A percentile compares a stretch with the other conserved stretches of the same genome.
Evolutionary conservation across 2,113 vertebrate genomes (phyloP).

Genomic region (Ceyx melanurus): DNA sequence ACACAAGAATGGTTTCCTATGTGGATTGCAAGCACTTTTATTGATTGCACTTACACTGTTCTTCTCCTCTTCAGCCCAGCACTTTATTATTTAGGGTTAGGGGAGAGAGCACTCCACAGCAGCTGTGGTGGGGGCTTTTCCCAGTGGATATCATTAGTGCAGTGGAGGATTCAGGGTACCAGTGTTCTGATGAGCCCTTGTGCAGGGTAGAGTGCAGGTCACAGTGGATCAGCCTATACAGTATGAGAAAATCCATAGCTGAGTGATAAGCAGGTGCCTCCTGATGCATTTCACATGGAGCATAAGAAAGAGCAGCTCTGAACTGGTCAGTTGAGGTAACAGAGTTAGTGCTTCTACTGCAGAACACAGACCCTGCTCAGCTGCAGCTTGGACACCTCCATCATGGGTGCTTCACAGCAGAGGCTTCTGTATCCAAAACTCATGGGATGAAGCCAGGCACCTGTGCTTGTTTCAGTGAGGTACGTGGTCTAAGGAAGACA

Average conservation of each 20-base stretch:
- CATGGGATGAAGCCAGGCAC: background rate
- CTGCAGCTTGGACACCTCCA: background rate
- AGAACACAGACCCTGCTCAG: background rate
- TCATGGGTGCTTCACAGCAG: background rate
- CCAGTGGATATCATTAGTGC: background rate
- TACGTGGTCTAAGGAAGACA: background rate
- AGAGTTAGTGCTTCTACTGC: background rate
- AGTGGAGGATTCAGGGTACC: background rate
- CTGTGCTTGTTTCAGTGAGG: background rate
- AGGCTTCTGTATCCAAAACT: background rate
- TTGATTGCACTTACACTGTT: slow-evolving; percentile 74
- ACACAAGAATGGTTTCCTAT: slow-evolving; percentile 75
- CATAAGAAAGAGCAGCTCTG: background rate
- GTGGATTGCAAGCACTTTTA: slow-evolving; percentile 80
- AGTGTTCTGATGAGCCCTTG: background rate
- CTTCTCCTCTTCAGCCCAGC: slow-evolving; percentile 67
- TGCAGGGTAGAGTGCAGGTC: background rate
- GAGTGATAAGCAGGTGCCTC: background rate
- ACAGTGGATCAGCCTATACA: background rate
- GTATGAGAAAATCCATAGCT: background rate
- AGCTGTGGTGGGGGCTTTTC: slow-evolving; percentile 1
- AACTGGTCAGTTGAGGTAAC: background rate
- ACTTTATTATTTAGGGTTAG: slow-evolving; percentile 58
- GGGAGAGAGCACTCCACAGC: background rate
- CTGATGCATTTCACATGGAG: background rate